A percentile compares a stretch with the other conserved stretches of the same genome.
Conservation (phyloP, 2,888 invertebrate species). For the Helobdella robusta region DNA sequence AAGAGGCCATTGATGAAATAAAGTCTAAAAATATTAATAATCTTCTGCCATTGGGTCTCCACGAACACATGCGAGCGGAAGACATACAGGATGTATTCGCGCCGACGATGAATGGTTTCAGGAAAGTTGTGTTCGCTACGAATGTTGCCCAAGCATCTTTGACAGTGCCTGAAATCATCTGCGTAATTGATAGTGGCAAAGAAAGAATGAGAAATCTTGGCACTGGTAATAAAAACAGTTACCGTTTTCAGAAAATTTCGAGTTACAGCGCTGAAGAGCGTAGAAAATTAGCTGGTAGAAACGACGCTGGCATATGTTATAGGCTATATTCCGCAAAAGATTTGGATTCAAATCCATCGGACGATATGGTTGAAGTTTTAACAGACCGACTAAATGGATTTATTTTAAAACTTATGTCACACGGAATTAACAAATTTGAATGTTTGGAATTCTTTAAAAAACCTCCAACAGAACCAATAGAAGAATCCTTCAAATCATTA, state of each 20-base stretch:
- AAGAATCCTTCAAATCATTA: constrained; percentile 39
- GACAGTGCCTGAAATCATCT: constrained; percentile 47
- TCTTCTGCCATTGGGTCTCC: constrained; percentile 37
- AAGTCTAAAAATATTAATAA: neutral
- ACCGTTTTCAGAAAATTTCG: constrained; percentile 40
- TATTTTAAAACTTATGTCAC: constrained; percentile 42
- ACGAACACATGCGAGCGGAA: constrained; percentile 42
- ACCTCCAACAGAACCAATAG: constrained; percentile 39
- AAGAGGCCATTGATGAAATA: constrained; percentile 37
- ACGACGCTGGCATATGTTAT: constrained; percentile 45
- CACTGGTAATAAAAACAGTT: constrained; percentile 39
- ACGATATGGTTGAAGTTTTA: constrained; percentile 45
- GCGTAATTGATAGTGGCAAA: constrained; percentile 49
- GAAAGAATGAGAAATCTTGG: constrained; percentile 46
- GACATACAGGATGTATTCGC: constrained; percentile 45
- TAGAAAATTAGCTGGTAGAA: constrained; percentile 49
- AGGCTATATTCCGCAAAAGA: constrained; percentile 44
- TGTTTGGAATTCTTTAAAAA: constrained; percentile 46
- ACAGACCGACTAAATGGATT: constrained; percentile 41
- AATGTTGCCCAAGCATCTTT: constrained; percentile 50
- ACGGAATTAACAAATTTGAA: constrained; percentile 40
- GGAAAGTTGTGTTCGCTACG: constrained; percentile 49
- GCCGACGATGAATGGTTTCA: constrained; percentile 34
- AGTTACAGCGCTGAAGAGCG: constrained; percentile 49
- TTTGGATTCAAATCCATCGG: constrained; percentile 40